phyloP scores from a whole-genome alignment of 2,888 invertebrate species.

The Hoplodrina blanda region DNA sequence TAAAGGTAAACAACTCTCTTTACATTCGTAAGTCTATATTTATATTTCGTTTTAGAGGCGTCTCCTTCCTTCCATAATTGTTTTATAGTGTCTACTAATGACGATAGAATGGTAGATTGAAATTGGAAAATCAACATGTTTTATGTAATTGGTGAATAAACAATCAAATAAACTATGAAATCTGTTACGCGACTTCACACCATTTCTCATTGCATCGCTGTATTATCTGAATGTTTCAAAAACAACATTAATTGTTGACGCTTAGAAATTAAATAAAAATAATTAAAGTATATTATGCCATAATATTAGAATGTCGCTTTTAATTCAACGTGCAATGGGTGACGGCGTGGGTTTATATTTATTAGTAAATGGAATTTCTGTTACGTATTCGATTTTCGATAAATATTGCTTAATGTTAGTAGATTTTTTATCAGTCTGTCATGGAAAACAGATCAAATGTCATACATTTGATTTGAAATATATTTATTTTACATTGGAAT shows the following conservation, averaged over 20 bases:
- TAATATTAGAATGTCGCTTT: slow-evolving; percentile 62
- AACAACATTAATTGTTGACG: slow-evolving; percentile 50
- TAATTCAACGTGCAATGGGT: slow-evolving; percentile 78
- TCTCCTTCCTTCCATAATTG: slow-evolving; percentile 87
- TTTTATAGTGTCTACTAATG: slow-evolving; percentile 87
- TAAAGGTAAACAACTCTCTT: slow-evolving; percentile 89
- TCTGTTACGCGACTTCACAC: slow-evolving; percentile 77
- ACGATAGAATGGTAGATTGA: slow-evolving; percentile 82
- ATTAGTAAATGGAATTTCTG: slow-evolving; percentile 87
- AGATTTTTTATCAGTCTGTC: slow-evolving; percentile 90
- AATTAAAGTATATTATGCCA: slow-evolving; percentile 59
- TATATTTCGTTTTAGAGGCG: slow-evolving; percentile 87
- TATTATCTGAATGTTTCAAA: slow-evolving; percentile 57
- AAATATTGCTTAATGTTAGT: slow-evolving; percentile 90
- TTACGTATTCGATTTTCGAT: slow-evolving; percentile 89
- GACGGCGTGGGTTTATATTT: slow-evolving; percentile 76
- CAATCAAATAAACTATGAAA: slow-evolving; percentile 85
- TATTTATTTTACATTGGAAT: slow-evolving; percentile 90
- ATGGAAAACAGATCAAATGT: slow-evolving; percentile 89
- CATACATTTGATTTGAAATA: slow-evolving; percentile 91
- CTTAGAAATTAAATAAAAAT: slow-evolving; percentile 47
- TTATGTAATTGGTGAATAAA: slow-evolving; percentile 84
- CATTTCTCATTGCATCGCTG: slow-evolving; percentile 79
- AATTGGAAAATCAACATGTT: slow-evolving; percentile 83
- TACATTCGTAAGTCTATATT: slow-evolving; percentile 89